These are phyloP conservation scores for Sialia sialis DNA, from an alignment of 2,113 vertebrate genomes.

Conservation along the genomic window DNA sequence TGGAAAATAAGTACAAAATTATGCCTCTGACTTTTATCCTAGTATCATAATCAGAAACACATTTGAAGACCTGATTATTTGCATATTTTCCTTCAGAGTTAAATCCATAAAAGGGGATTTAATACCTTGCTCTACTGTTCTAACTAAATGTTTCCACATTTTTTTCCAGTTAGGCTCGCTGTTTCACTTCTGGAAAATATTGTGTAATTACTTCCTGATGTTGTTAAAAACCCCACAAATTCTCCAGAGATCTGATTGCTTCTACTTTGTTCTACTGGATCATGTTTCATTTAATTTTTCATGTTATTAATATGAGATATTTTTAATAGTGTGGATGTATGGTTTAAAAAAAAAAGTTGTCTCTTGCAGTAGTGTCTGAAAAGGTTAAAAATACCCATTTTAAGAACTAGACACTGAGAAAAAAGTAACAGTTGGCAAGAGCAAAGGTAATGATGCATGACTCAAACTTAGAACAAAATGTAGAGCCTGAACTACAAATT, in stretches of 20 bases:
- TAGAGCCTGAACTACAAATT: constrained; percentile 31
- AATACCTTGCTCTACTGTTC: constrained; percentile 80
- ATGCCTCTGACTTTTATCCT: constrained; percentile 71
- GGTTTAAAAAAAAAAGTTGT: background rate
- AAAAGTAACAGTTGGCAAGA: constrained; percentile 43
- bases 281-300: constrained; percentile 57
- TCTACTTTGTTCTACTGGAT: constrained; percentile 68
- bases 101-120: constrained; percentile 77
- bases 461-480: constrained; percentile 31
- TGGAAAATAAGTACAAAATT: constrained; percentile 42
- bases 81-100: constrained; percentile 77
- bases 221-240: constrained; percentile 62
- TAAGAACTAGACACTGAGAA: background rate
- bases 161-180: constrained; percentile 77
- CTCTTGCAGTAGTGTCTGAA: background rate
- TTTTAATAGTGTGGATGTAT: background rate
- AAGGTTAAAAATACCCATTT: constrained; percentile 13
- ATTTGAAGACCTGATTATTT: constrained; percentile 75
- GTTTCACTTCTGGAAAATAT: constrained; percentile 81
- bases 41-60: constrained; percentile 72
- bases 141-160: constrained; percentile 82
- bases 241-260: constrained; percentile 55
- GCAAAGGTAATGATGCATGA: constrained; percentile 45
- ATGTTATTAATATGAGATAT: constrained; percentile 67
- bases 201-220: constrained; percentile 79